These are phyloP conservation scores for Hydropotes inermis DNA, from an alignment of 2,113 vertebrate genomes.

Conservation along the genomic window DNA sequence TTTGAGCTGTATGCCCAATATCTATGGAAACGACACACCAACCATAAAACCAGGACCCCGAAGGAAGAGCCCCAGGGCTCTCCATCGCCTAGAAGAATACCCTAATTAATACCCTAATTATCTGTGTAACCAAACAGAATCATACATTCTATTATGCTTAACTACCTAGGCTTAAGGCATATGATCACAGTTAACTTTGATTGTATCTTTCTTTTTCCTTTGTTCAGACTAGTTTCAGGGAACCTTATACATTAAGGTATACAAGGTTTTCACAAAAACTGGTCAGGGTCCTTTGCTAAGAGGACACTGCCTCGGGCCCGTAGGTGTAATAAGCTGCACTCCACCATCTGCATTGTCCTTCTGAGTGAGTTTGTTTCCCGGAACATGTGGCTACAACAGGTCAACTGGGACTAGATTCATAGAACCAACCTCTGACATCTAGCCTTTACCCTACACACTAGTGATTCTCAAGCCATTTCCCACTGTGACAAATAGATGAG, in stretches of 20 bases:
- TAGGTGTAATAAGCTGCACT: neutral
- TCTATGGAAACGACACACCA: neutral
- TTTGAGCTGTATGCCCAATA: neutral
- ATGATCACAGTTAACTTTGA: neutral
- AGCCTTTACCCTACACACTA: neutral
- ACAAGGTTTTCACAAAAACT: neutral
- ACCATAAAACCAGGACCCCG: neutral
- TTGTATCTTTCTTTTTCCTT: neutral
- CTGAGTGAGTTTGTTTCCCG: neutral
- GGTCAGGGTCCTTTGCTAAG: neutral
- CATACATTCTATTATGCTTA: neutral
- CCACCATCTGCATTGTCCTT: neutral
- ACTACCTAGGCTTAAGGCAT: neutral
- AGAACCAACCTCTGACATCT: neutral
- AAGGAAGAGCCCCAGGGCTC: neutral
- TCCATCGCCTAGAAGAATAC: neutral
- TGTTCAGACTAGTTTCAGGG: neutral
- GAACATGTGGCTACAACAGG: neutral
- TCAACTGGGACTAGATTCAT: neutral
- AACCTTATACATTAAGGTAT: neutral
- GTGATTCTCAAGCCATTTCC: neutral
- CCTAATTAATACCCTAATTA: neutral
- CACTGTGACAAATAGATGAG: neutral
- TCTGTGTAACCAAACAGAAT: neutral
- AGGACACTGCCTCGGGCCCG: neutral